Conservation (phyloP, 2,113 vertebrate genomes). For the Sceloporus tristichus region DNA sequence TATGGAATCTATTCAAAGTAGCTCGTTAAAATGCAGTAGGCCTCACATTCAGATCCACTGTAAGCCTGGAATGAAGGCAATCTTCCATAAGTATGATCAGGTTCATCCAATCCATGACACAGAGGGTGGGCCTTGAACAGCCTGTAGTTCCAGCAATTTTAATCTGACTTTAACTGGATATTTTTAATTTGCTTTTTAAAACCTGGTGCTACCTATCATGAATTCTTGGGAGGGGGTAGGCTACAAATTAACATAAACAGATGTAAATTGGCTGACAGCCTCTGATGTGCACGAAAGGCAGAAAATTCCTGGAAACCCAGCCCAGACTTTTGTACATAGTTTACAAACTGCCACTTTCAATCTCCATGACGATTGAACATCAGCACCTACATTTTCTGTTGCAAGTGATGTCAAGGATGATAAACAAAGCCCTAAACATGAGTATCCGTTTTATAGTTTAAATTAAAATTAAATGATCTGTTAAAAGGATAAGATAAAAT, state of each 20-base stretch:
- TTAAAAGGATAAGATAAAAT: not conserved
- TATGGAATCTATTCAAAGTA: not conserved
- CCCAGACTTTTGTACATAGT: not conserved
- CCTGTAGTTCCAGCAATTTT: not conserved
- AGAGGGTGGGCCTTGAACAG: not conserved
- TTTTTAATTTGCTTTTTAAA: not conserved
- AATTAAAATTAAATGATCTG: slow-evolving; percentile 16
- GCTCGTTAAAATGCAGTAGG: not conserved
- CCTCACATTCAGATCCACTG: not conserved
- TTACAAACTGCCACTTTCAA: not conserved
- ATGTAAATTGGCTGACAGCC: not conserved
- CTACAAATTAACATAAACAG: not conserved
- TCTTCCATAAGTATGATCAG: not conserved
- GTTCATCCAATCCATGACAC: not conserved
- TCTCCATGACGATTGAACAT: not conserved
- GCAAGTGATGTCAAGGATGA: not conserved
- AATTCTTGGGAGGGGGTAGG: not conserved
- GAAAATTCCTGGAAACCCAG: not conserved
- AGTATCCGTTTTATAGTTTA: not conserved
- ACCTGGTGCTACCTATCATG: not conserved
- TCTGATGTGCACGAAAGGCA: not conserved
- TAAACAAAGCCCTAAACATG: not conserved
- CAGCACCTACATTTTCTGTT: not conserved
- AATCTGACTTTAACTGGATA: not conserved
- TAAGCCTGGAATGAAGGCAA: not conserved